These are phyloP conservation scores for Stigmatopora nigra DNA, from an alignment of 2,113 vertebrate genomes.

Conservation along the genomic window DNA sequence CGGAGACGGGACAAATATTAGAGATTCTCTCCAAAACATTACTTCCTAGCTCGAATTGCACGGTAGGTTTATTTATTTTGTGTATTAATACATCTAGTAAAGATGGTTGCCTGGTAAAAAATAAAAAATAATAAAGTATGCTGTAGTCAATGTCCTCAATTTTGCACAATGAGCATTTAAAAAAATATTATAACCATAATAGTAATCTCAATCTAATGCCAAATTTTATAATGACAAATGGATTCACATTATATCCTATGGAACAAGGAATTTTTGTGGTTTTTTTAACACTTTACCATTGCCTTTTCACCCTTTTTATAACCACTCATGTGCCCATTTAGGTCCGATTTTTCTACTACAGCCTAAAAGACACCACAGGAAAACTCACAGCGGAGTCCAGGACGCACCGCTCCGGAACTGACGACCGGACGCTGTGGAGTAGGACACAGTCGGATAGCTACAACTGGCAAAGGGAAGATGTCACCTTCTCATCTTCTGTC, in stretches of 20 bases:
- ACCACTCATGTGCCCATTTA: constrained; percentile 16
- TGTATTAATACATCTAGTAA: not conserved
- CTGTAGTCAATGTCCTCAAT: not conserved
- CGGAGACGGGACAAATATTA: constrained; percentile 29
- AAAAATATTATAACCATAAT: not conserved
- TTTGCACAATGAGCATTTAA: not conserved
- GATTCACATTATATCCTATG: not conserved
- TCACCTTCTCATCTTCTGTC: constrained; percentile 51
- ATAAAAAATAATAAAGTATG: not conserved
- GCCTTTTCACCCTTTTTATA: not conserved
- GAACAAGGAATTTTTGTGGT: not conserved
- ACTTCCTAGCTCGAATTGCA: constrained; percentile 61
- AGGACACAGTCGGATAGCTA: constrained; percentile 33
- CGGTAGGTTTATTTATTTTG: constrained; percentile 45
- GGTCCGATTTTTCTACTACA: constrained; percentile 67
- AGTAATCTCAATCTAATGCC: too few relatives aligned
- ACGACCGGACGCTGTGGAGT: constrained; percentile 54
- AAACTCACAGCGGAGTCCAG: constrained; percentile 44
- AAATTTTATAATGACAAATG: not conserved
- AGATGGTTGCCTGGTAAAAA: too few relatives aligned
- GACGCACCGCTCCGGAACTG: constrained; percentile 25
- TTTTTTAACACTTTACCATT: not conserved
- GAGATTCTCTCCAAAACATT: constrained; percentile 66
- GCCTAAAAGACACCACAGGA: constrained; percentile 27
- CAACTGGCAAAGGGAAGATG: constrained; percentile 63